A percentile compares a stretch with the other conserved stretches of the same genome.
These are phyloP conservation scores for Teleopsis dalmanni DNA, from an alignment of 1,140 invertebrate genomes.

Conservation along the genomic window DNA sequence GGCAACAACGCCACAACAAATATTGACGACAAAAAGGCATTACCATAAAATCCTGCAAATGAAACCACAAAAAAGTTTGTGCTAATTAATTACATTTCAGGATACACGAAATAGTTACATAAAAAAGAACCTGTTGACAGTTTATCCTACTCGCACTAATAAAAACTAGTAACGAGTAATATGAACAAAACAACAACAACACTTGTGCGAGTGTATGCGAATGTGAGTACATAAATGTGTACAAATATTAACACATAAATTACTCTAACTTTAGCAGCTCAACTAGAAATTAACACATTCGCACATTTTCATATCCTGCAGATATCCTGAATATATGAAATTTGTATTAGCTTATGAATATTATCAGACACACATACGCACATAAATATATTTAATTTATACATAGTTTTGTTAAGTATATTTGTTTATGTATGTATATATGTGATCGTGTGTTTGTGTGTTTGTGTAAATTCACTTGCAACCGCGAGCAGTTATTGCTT, in stretches of 20 bases:
- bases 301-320: not conserved
- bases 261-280: too few species aligned
- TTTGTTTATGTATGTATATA: not conserved
- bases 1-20: too few species aligned
- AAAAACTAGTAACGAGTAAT: not conserved
- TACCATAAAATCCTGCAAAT: too few species aligned
- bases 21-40: too few species aligned
- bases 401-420: not conserved
- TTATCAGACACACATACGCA: not conserved
- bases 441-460: not conserved
- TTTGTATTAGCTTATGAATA: too few species aligned
- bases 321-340: constrained; percentile 2
- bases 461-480: not conserved
- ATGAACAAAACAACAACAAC: not conserved
- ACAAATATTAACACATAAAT: too few species aligned
- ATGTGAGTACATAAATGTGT: too few species aligned
- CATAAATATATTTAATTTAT: not conserved
- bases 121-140: constrained; percentile 11
- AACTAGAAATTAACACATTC: constrained; percentile 6
- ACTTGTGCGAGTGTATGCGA: not conserved
- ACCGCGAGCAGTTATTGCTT: constrained; percentile 20
- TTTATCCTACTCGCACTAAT: not conserved
- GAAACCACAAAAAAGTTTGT: too few species aligned
- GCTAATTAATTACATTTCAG: too few species aligned
- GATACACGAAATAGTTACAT: not conserved